These are phyloP conservation scores for Moxostoma hubbsi DNA, from an alignment of 2,797 vertebrate genomes.

Conservation along the genomic window DNA sequence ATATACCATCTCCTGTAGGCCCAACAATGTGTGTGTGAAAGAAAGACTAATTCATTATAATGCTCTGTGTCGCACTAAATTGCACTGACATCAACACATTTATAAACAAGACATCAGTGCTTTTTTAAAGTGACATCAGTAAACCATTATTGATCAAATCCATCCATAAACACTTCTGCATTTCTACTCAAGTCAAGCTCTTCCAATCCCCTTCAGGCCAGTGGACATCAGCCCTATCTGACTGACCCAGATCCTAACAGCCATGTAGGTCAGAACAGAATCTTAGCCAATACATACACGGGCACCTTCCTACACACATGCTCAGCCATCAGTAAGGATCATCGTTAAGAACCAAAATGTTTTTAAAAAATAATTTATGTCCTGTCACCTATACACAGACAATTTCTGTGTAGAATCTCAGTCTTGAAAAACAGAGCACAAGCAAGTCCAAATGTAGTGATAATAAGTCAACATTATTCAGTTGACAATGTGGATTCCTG, in stretches of 20 bases:
- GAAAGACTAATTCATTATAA: conserved; percentile 17
- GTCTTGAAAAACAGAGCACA: too few species aligned
- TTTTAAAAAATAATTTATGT: neutral
- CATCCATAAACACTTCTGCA: neutral
- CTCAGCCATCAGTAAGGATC: neutral
- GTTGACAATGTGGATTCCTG: too few species aligned
- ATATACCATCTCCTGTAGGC: conserved; percentile 4
- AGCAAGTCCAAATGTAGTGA: too few species aligned
- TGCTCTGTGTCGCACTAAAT: neutral
- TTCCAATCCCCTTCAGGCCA: conserved; percentile 19
- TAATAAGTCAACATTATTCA: too few species aligned
- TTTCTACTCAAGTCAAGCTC: neutral
- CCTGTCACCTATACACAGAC: too few species aligned
- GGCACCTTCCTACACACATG: neutral
- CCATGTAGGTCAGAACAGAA: conserved; percentile 52
- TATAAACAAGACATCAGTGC: conserved; percentile 2
- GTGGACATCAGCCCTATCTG: conserved; percentile 34
- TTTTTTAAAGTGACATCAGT: conserved; percentile 76
- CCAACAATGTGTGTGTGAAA: neutral
- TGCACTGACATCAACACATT: neutral
- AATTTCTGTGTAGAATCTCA: too few species aligned
- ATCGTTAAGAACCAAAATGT: neutral
- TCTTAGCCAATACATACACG: conserved; percentile 35
- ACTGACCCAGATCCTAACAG: conserved; percentile 53
- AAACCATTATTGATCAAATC: neutral